These are phyloP conservation scores for Poecile atricapillus DNA, from an alignment of 2,113 vertebrate species.

Conservation along the genomic window DNA sequence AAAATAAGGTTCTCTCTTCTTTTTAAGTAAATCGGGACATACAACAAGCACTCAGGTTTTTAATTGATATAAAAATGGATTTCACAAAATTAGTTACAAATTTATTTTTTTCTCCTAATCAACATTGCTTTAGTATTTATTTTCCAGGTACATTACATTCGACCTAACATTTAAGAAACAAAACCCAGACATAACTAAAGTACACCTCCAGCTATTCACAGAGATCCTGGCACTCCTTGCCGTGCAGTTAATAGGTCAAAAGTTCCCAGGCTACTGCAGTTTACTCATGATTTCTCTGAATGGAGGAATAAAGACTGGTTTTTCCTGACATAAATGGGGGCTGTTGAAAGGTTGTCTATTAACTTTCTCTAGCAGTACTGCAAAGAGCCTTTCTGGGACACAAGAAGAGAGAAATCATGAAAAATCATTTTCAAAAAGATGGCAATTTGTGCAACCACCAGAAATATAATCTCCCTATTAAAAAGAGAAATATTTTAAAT, in stretches of 20 bases:
- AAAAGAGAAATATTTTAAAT: not conserved
- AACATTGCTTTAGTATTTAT: not conserved
- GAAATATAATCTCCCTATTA: not conserved
- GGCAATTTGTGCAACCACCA: constrained; percentile 34
- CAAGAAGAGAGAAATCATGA: constrained; percentile 13
- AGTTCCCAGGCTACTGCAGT: constrained; percentile 30
- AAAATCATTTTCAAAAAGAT: constrained; percentile 13
- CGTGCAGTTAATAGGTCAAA: not conserved
- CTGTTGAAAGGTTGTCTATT: not conserved
- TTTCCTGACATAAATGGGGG: not conserved
- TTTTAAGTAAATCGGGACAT: not conserved
- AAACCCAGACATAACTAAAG: constrained; percentile 46
- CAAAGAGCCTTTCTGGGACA: not conserved
- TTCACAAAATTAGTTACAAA: not conserved
- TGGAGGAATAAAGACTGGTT: not conserved
- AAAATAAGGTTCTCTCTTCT: not conserved
- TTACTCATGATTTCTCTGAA: not conserved
- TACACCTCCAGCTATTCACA: constrained; percentile 7
- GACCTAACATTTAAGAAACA: constrained; percentile 36
- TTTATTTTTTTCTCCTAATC: not conserved
- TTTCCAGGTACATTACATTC: constrained; percentile 40
- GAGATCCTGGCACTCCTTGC: not conserved
- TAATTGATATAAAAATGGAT: not conserved
- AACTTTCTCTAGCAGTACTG: not conserved
- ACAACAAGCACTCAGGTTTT: accelerated